Percentiles rank a stretch among this genome's conserved stretches.
phyloP scores from a whole-genome alignment of 2,888 invertebrate species.

The Mystacides longicornis region DNA sequence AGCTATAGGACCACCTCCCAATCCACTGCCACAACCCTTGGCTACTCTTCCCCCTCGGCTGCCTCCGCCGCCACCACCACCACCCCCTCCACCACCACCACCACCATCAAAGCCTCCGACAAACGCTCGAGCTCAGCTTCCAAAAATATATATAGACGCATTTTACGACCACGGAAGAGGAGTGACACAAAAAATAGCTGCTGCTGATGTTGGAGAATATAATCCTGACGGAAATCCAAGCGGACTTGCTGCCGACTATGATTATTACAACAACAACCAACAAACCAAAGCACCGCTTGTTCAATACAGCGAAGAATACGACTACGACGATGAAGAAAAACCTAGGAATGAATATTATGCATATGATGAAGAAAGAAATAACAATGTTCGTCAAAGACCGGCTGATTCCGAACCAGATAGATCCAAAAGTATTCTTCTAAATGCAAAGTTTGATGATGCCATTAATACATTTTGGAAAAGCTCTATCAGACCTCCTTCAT shows the following conservation, averaged over 20 bases:
- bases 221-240: slow-evolving; percentile 6
- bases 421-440: slow-evolving; percentile 18
- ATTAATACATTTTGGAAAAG: slow-evolving; percentile 40
- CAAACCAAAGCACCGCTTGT: slow-evolving; percentile 5
- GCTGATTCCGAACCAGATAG: slow-evolving; percentile 23
- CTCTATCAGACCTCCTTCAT: slow-evolving; percentile 7
- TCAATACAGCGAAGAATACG: slow-evolving; percentile 10
- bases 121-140: slow-evolving; percentile 35
- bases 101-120: slow-evolving; percentile 33
- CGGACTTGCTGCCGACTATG: slow-evolving; percentile 38
- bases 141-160: slow-evolving; percentile 42
- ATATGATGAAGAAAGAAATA: slow-evolving; percentile 21
- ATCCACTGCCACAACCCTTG: slow-evolving; percentile 31
- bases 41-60: slow-evolving; percentile 26
- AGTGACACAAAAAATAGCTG: slow-evolving; percentile 38
- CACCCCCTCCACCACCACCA: slow-evolving; percentile 28
- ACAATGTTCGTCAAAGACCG: slow-evolving; percentile 19
- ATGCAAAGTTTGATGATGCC: slow-evolving; percentile 36
- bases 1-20: slow-evolving; percentile 29
- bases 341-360: slow-evolving; percentile 13
- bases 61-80: slow-evolving; percentile 28
- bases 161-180: slow-evolving; percentile 40
- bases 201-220: slow-evolving; percentile 36
- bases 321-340: slow-evolving; percentile 18
- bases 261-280: slow-evolving; percentile 1